Conservation (phyloP, 2,113 vertebrate genomes). For the Pipra filicauda region DNA sequence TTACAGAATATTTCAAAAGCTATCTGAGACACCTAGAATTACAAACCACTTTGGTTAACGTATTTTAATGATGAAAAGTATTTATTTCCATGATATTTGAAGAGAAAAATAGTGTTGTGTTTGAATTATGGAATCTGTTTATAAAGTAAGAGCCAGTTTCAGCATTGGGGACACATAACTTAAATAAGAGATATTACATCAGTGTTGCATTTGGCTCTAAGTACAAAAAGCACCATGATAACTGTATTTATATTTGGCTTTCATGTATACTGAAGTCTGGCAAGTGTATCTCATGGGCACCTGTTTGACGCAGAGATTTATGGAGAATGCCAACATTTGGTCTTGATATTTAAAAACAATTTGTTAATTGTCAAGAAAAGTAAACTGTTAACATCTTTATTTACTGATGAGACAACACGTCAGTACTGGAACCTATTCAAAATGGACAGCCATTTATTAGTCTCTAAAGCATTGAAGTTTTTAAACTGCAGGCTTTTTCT, state of each 20-base stretch:
- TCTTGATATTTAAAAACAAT: conserved; percentile 71
- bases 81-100: neutral
- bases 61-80: neutral
- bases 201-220: conserved; percentile 30
- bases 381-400: conserved; percentile 74
- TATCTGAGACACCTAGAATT: neutral
- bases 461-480: neutral
- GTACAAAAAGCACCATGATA: neutral
- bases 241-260: conserved; percentile 65
- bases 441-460: conserved; percentile 59
- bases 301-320: conserved; percentile 65
- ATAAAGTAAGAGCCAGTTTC: neutral
- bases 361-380: conserved; percentile 73
- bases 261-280: conserved; percentile 61
- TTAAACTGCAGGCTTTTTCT: neutral
- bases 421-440: conserved; percentile 64
- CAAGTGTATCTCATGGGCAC: conserved; percentile 65
- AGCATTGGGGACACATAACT: neutral
- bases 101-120: neutral
- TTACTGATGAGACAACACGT: conserved; percentile 54
- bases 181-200: conserved; percentile 12
- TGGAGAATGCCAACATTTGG: conserved; percentile 68
- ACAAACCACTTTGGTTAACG: neutral
- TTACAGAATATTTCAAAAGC: neutral
- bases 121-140: neutral